phyloP scores from a whole-genome alignment of 2,797 vertebrate genomes.

The Anguilla anguilla region DNA sequence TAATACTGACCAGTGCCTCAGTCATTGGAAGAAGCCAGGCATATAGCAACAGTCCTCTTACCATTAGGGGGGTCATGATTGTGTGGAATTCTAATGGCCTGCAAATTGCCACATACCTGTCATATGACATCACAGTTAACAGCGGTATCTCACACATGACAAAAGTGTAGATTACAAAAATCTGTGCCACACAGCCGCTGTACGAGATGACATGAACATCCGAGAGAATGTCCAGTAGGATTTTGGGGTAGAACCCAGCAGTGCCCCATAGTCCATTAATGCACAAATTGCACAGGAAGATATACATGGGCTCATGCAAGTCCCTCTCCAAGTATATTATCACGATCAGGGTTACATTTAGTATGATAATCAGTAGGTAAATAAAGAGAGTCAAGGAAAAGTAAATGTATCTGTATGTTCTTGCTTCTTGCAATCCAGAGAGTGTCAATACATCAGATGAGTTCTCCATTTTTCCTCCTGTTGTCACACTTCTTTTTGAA shows the following conservation, averaged over 20 bases:
- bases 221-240: not conserved
- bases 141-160: not conserved
- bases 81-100: slow-evolving; percentile 23
- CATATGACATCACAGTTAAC: slow-evolving; percentile 32
- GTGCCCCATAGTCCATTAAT: slow-evolving; percentile 17
- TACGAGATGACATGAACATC: not conserved
- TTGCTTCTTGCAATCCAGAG: slow-evolving; percentile 11
- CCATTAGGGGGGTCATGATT: slow-evolving; percentile 15
- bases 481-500: not conserved
- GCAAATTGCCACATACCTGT: slow-evolving; percentile 38
- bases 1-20: not conserved
- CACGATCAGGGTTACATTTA: not conserved
- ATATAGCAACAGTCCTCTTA: not conserved
- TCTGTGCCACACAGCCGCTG: slow-evolving; percentile 3
- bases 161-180: slow-evolving; percentile 8
- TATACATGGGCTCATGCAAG: no score
- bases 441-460: not conserved
- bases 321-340: not conserved
- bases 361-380: not conserved
- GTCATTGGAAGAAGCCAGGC: slow-evolving; percentile 27
- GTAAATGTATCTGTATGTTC: no score
- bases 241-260: slow-evolving; percentile 5
- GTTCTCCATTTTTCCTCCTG: not conserved
- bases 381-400: not conserved
- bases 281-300: slow-evolving; percentile 17